Evolutionary conservation across 2,888 invertebrate species (phyloP).

Genomic region (Spicauda simplicius): DNA sequence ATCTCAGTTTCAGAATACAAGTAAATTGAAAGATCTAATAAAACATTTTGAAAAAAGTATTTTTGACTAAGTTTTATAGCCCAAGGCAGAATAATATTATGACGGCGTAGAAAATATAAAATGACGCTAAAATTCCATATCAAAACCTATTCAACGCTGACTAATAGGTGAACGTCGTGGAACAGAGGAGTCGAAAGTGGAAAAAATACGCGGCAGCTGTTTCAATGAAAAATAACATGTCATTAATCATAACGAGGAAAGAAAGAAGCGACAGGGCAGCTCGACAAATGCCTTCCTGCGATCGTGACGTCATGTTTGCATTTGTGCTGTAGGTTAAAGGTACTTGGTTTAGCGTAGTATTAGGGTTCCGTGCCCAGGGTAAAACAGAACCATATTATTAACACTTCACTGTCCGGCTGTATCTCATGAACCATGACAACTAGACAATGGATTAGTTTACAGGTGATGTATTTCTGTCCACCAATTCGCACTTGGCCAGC

Average conservation of each 20-base stretch:
- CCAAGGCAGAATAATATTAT: conserved; percentile 3
- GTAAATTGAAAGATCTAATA: not conserved
- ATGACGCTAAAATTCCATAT: conserved; percentile 18
- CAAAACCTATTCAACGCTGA: conserved; percentile 60
- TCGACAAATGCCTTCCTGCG: conserved; percentile 77
- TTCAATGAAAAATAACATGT: conserved; percentile 80
- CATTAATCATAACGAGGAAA: conserved; percentile 80
- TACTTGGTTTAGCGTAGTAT: not conserved
- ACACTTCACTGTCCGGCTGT: too few species aligned
- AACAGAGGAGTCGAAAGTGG: conserved; percentile 50
- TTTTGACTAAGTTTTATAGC: not conserved
- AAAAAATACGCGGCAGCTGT: conserved; percentile 79
- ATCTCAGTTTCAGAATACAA: too few species aligned
- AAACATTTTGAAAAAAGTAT: not conserved
- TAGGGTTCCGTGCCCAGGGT: too few species aligned
- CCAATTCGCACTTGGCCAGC: too few species aligned
- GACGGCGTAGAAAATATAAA: conserved; percentile 14
- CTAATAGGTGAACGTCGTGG: conserved; percentile 74
- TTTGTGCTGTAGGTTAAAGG: conserved; percentile 11
- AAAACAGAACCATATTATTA: too few species aligned
- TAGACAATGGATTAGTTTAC: too few species aligned
- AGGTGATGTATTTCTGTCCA: too few species aligned
- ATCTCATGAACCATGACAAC: too few species aligned
- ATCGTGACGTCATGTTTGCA: conserved; percentile 57
- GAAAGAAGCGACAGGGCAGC: conserved; percentile 60